Base-by-base conservation (phyloP, 2,888 invertebrate genomes). In the Palloptera scutellata region DNA sequence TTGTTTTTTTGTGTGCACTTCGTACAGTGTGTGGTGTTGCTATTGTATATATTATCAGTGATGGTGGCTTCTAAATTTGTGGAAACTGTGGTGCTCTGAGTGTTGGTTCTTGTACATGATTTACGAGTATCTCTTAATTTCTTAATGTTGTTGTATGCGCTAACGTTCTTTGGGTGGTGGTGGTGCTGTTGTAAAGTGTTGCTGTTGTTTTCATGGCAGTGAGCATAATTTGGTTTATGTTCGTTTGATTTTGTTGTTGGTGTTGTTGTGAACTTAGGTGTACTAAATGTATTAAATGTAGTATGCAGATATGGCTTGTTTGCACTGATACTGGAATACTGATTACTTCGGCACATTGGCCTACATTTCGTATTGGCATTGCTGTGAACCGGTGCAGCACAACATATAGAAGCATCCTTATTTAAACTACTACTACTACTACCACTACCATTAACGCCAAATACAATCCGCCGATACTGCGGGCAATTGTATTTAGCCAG, bases 361-460 rank as follows among this genome's bases (percentile, higher is more conserved):
- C 30, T 30, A 30, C 30, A 30, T 30, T 30, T 30, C 6, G 30
- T 6, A 30, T 30, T 30, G 30, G 30, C 30, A 30, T 30, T 30
- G 30, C 30, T 30, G 48, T 48, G 48, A 6, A 30, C 6, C 30
- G 30, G 30, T 30, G 30, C 2, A 30, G 30, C 30, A 30, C 48
- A 48, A 48, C 48, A 19, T 40, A 13, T 1, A 57, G 11, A 57
- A 30, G 11, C 4, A 61, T 61, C 61, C 51, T 61, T 52, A 17
- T 40, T 30, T 12, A 41, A 41, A 40, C 42, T 61, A 53, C 10
- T 12, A 41, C 61, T 61, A 53, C 61, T 52, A 17, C 74, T 73
- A 77, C 74, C 71, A 69, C 72, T 71, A 52, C 72, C 71, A 75
- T 74, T 70, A 75, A 77, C 77, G 78, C 48, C 15, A 15, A 48